Percentiles rank a stretch among this genome's conserved stretches.
phyloP scores from a whole-genome alignment of 2,888 invertebrate genomes.

The Graphium colonna region DNA sequence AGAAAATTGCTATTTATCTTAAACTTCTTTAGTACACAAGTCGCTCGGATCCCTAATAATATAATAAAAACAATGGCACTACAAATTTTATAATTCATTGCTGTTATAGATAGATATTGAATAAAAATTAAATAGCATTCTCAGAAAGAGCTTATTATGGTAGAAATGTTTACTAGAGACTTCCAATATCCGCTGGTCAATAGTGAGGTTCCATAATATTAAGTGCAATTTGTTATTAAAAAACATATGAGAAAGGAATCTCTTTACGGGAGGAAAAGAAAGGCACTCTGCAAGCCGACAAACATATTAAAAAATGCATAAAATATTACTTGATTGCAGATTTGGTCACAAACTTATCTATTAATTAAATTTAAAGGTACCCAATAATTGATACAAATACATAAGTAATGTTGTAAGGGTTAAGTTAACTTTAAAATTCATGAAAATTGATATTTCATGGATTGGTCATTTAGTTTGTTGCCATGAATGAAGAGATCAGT shows the following conservation, averaged over 20 bases:
- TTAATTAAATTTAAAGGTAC: not conserved
- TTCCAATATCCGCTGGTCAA: too few species aligned
- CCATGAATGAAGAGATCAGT: constrained; percentile 7
- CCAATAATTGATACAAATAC: not conserved
- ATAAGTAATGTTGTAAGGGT: not conserved
- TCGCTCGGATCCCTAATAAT: too few species aligned
- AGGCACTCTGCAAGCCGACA: too few species aligned
- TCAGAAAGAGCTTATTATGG: constrained; percentile 10
- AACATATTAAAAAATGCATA: not conserved
- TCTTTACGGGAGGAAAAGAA: too few species aligned
- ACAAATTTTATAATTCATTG: not conserved
- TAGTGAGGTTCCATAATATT: too few species aligned
- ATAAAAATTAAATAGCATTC: not conserved
- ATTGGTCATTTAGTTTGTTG: constrained; percentile 3
- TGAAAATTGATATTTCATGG: not conserved
- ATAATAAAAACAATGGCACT: not conserved
- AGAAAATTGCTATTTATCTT: too few species aligned
- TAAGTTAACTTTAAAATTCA: not conserved
- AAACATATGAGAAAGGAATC: too few species aligned
- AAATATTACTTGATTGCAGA: too few species aligned
- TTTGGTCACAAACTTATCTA: constrained; percentile 1
- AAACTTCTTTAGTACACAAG: too few species aligned
- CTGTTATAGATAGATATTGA: not conserved
- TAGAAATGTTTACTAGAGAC: too few species aligned
- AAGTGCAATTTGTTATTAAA: too few species aligned